Evolutionary conservation across 2,113 vertebrate genomes (phyloP).

Genomic region (Rhinoderma darwinii): DNA sequence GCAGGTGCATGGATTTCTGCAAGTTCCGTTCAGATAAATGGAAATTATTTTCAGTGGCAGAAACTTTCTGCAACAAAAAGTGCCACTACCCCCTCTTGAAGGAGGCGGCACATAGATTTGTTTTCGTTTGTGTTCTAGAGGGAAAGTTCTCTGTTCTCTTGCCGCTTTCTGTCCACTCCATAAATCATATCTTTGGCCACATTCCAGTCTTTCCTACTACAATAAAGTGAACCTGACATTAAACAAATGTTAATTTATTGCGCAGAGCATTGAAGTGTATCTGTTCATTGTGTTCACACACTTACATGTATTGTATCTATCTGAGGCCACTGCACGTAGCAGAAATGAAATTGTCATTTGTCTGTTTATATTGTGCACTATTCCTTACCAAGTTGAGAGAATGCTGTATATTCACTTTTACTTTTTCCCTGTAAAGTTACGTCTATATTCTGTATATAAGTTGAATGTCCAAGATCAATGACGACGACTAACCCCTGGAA

Average conservation of each 20-base stretch:
- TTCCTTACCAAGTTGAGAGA: too few relatives aligned
- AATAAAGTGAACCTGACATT: constrained; percentile 3
- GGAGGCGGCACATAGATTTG: neutral
- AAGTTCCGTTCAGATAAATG: too few relatives aligned
- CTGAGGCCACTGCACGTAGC: neutral
- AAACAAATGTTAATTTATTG: constrained; percentile 14
- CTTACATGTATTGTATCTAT: neutral
- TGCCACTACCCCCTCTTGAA: too few relatives aligned
- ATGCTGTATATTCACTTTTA: too few relatives aligned
- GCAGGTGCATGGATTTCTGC: too few relatives aligned
- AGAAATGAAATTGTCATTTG: neutral
- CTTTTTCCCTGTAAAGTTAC: neutral
- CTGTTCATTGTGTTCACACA: neutral
- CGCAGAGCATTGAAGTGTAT: neutral
- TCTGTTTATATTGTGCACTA: neutral
- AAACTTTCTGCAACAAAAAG: too few relatives aligned
- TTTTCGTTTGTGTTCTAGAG: neutral
- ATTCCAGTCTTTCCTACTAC: neutral
- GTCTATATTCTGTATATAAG: too few relatives aligned
- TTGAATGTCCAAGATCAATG: too few relatives aligned
- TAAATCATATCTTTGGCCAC: neutral
- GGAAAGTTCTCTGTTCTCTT: neutral
- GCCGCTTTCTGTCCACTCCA: neutral
- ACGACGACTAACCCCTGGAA: too few relatives aligned
- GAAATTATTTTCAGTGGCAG: too few relatives aligned